A percentile compares a stretch with the other conserved stretches of the same genome.
Evolutionary conservation across 1,140 invertebrate species (phyloP).

Genomic region (Scaptodrosophila lebanonensis): DNA sequence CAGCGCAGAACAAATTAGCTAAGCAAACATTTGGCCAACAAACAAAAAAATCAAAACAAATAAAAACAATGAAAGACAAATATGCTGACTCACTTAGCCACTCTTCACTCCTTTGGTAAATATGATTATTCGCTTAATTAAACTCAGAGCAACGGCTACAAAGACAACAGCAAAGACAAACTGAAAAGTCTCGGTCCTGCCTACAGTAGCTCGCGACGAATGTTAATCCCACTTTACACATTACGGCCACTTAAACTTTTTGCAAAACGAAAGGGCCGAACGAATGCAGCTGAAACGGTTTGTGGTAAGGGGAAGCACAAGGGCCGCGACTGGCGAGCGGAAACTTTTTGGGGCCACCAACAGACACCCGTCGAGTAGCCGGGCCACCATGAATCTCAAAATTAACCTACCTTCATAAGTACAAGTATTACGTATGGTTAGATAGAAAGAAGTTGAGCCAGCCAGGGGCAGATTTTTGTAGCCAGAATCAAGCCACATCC

Average conservation of each 20-base stretch:
- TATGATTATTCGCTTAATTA: slow-evolving; percentile 62
- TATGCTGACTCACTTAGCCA: slow-evolving; percentile 35
- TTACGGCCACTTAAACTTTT: slow-evolving; percentile 37
- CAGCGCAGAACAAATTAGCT: slow-evolving; percentile 28
- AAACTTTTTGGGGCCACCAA: slow-evolving; percentile 27
- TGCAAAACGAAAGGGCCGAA: slow-evolving; percentile 1
- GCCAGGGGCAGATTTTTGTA: slow-evolving; percentile 28
- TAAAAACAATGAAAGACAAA: slow-evolving; percentile 6
- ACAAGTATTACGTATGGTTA: slow-evolving; percentile 48
- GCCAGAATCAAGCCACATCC: slow-evolving; percentile 41
- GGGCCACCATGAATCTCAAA: slow-evolving; percentile 56
- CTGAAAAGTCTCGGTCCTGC: not conserved
- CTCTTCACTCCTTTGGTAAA: slow-evolving; percentile 34
- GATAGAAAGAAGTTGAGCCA: slow-evolving; percentile 41
- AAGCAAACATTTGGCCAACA: slow-evolving; percentile 38
- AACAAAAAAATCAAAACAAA: slow-evolving; percentile 7
- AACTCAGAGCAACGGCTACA: slow-evolving; percentile 23
- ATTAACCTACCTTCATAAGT: slow-evolving; percentile 69
- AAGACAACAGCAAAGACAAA: not conserved
- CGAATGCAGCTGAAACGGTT: not conserved
- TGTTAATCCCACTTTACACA: slow-evolving; percentile 48
- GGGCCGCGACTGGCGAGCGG: slow-evolving; percentile 26
- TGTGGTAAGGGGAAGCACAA: not conserved
- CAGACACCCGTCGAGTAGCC: slow-evolving; percentile 17
- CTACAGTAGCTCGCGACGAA: slow-evolving; percentile 32